These are phyloP conservation scores for Melanerpes aurifrons DNA, from an alignment of 2,113 vertebrate species.

Conservation along the genomic window DNA sequence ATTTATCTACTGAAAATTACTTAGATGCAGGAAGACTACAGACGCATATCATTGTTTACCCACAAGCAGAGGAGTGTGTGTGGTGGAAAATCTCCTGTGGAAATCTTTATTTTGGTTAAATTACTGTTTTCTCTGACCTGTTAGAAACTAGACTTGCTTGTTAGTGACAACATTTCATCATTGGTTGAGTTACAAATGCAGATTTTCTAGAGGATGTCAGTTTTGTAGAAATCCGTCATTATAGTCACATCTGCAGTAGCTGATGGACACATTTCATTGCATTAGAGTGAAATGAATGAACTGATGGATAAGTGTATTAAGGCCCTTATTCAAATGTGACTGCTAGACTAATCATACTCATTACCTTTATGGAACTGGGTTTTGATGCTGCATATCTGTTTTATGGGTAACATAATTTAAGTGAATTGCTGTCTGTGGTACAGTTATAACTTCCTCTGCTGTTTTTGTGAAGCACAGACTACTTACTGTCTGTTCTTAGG, in stretches of 20 bases:
- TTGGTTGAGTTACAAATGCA: not conserved
- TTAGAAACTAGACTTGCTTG: not conserved
- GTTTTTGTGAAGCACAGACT: not conserved
- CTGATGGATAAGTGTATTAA: not conserved
- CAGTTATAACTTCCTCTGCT: not conserved
- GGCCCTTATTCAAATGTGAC: not conserved
- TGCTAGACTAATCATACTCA: not conserved
- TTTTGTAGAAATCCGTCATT: not conserved
- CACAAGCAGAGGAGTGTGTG: not conserved
- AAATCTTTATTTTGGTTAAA: not conserved
- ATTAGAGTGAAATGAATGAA: not conserved
- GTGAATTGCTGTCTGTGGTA: not conserved
- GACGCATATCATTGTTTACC: not conserved
- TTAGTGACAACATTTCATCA: not conserved
- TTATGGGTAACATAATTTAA: not conserved
- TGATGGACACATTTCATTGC: not conserved
- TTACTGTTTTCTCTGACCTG: not conserved
- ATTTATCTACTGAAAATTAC: not conserved
- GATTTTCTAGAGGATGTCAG: not conserved
- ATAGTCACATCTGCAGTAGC: not conserved
- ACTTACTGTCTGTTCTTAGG: accelerated
- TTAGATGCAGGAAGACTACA: not conserved
- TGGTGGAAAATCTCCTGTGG: not conserved
- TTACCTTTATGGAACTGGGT: not conserved
- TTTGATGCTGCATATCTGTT: not conserved